Conservation (phyloP, 1,140 invertebrate species). For the Drosophila pseudoobscura region DNA sequence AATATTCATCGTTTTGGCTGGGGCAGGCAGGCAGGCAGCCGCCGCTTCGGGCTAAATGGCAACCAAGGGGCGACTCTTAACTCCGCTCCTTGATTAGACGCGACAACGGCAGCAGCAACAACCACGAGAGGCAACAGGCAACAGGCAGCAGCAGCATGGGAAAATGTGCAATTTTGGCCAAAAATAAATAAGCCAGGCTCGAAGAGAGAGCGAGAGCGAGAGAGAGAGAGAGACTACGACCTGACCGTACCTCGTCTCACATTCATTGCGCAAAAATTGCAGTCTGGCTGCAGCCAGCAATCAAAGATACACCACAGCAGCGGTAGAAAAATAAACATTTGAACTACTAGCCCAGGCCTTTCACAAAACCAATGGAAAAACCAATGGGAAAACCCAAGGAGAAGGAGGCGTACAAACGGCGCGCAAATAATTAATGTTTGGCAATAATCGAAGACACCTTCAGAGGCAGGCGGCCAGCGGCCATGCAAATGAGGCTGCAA, state of each 20-base stretch:
- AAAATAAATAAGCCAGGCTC: conserved; percentile 80
- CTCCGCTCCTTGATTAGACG: conserved; percentile 80
- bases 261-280: conserved; percentile 74
- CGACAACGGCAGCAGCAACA: conserved; percentile 60
- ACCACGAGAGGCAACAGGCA: conserved; percentile 31
- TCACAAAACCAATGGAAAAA: conserved; percentile 56
- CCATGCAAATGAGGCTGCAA: conserved; percentile 72
- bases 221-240: conserved; percentile 42
- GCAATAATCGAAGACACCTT: conserved; percentile 80
- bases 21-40: conserved; percentile 29
- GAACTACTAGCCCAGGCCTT: conserved; percentile 78
- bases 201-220: conserved; percentile 28
- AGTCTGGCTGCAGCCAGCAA: conserved; percentile 51
- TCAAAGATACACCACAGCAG: conserved; percentile 67
- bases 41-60: conserved; percentile 64
- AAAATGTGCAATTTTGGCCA: conserved; percentile 82
- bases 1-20: conserved; percentile 80
- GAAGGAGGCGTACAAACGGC: conserved; percentile 56
- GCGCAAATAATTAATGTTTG: conserved; percentile 81
- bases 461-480: conserved; percentile 54
- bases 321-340: conserved; percentile 74
- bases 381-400: not conserved
- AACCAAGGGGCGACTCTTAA: conserved; percentile 58
- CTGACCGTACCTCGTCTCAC: conserved; percentile 72
- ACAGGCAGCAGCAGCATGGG: conserved; percentile 59